Conservation (phyloP, 2,113 vertebrate genomes). For the Todiramphus saurophagus region DNA sequence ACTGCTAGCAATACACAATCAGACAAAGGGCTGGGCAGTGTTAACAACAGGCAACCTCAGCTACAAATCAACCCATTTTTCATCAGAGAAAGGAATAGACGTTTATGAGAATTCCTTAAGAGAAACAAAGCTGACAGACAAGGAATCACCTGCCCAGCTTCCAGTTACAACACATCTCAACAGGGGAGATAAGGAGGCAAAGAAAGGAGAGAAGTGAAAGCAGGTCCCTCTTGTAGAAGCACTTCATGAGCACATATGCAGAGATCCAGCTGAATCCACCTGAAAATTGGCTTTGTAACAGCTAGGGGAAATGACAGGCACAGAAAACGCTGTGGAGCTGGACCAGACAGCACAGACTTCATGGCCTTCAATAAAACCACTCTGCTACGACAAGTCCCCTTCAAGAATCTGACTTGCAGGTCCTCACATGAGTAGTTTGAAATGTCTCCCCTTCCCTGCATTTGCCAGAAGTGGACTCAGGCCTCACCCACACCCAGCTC, state of each 20-base stretch:
- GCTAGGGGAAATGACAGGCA: not conserved
- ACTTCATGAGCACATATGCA: rapidly evolving
- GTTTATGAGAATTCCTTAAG: not conserved
- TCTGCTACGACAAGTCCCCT: rapidly evolving
- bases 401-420: not conserved
- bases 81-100: not conserved
- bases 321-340: not conserved
- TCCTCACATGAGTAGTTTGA: rapidly evolving
- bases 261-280: not conserved
- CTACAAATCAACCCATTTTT: not conserved
- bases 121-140: not conserved
- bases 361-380: not conserved
- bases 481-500: rapidly evolving
- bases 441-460: rapidly evolving
- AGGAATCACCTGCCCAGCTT: not conserved
- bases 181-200: rapidly evolving
- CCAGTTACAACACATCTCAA: not conserved
- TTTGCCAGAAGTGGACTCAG: not conserved
- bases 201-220: not conserved
- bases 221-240: not conserved
- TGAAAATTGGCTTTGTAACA: not conserved
- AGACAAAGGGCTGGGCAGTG: not conserved
- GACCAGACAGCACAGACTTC: not conserved
- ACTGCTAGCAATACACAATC: not conserved
- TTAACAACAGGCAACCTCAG: not conserved